Evolutionary conservation across 2,113 vertebrate genomes (phyloP).

Genomic region (Alexandromys fortis): DNA sequence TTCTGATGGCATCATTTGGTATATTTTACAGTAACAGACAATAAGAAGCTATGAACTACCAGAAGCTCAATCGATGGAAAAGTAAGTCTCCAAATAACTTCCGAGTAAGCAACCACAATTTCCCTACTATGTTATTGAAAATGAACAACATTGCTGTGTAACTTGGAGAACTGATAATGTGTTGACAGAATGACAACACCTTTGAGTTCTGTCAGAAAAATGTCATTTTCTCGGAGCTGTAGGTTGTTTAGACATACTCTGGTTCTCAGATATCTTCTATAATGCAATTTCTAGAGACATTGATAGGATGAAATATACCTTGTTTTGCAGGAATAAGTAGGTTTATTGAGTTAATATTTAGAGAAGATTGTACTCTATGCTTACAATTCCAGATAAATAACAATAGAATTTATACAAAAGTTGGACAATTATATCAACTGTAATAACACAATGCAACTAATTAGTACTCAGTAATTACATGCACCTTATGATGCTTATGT

Average conservation of each 20-base stretch:
- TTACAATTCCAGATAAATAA: neutral
- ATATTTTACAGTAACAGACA: neutral
- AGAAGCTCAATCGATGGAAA: neutral
- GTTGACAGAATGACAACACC: slow-evolving; percentile 1
- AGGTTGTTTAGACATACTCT: neutral
- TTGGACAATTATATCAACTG: neutral
- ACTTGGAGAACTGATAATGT: slow-evolving; percentile 38
- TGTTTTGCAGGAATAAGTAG: slow-evolving; percentile 42
- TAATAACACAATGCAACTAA: neutral
- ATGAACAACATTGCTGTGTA: neutral
- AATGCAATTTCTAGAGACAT: slow-evolving; percentile 30
- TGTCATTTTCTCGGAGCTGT: slow-evolving; percentile 10
- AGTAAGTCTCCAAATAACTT: neutral
- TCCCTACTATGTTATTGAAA: slow-evolving; percentile 23
- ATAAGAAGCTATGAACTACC: neutral
- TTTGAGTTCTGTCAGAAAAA: neutral
- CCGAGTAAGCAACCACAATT: neutral
- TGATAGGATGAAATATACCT: neutral
- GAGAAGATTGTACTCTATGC: neutral
- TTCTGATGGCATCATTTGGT: neutral
- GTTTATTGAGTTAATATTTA: slow-evolving; percentile 32
- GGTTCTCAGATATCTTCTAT: slow-evolving; percentile 27
- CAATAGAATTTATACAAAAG: neutral
- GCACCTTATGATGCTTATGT: neutral
- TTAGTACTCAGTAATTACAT: neutral